Base-by-base conservation (phyloP, 37 sponge, comb jelly and placozoan genomes). In the Eunapius fragilis region DNA sequence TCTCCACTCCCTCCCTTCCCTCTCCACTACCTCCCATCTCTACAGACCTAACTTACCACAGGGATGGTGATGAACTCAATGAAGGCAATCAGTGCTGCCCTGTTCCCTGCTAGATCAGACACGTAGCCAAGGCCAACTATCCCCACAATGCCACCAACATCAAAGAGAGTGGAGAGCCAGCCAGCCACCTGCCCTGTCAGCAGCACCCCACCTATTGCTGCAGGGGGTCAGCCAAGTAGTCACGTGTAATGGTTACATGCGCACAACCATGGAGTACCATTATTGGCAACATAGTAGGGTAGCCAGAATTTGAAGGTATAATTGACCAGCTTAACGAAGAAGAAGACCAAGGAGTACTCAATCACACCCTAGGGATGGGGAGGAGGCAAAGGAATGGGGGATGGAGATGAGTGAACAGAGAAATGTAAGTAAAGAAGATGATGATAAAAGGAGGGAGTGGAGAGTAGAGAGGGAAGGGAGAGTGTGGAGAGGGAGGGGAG, bases 281-380 rank as follows among this genome's bases (percentile, higher is more conserved):
- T 71, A 37, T 79, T 87, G 73, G 80, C 35, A 26, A 87, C 80
- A 85, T 86, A 93, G 58, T 82, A 67, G 3, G 94, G 94, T 22
- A 93, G 85, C 87, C 94, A 93, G 69, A 85, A 89, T 35, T 90
- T 90, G 85, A 93, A 93, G 37, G 87, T 87, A 84, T 93, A 93
- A 75, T 79, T 72, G 25, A 93, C 90, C 23, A 93, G 69, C 81
- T 93, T 93, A 25, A 88, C 78, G 75, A 93, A 93, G 90, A 93
- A 93, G n/a, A 90, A 88, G 9, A 88, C 85, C 72, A 87, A 25
- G 0, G 94, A 90, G 75, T 77, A 93, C 82, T 93, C 94, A 26
- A 93, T 26, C 34, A 93, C 94, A 37, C 94, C 94, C 87, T 87
- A n/a, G n/a, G n/a, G 77, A 13, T 5, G 37, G 25, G 48, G 9